Base-by-base conservation (phyloP, 1,140 invertebrate genomes). In the Heliconius melpomene region DNA sequence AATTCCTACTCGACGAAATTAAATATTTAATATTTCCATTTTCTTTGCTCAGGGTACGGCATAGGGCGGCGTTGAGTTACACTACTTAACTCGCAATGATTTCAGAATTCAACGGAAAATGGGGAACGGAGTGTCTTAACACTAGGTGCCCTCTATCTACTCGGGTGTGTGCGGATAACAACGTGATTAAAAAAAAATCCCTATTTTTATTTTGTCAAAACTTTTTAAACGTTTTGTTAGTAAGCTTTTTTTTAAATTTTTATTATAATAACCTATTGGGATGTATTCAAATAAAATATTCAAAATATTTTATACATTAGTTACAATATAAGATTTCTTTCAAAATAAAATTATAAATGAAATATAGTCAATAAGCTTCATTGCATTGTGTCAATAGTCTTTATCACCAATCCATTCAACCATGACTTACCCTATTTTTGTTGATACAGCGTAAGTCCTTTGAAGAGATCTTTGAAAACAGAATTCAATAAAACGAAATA, bases 401-500 rank as follows among this genome's bases (percentile, higher is more conserved):
- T 60, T 60, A 60, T 60, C n/a, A 26, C 57, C n/a, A 23, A 23
- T 26, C 11, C 23, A 3, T 26, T 66, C 23, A 66, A 66, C 23
- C 60, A 16, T 66, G 23, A 23, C 60, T 66, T 13, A 66, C 60
- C 60, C 13, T 66, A 66, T 66, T n/a, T 66, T 66, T 66, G 23
- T 66, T 29, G 60, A 66, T 66, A 60, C 57, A 60, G 54, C 26
- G n/a, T 54, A 60, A 66, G 3, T 29, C 23, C 60, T 66, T 66
- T 66, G 60, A 57, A 57, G 54, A 66, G 23, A 26, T 26, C n/a
- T 66, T 66, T 66, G 60, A 66, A 66, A 66, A 66, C 23, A 66
- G 23, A 66, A 26, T 66, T 29, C n/a, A 11, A 26, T 54, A n/a
- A n/a, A n/a, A 54, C 52, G 40, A 16, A 60, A 60, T 60, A 60